These are phyloP conservation scores for Hippocampus zosterae DNA, from an alignment of 2,113 vertebrate genomes.

Conservation along the genomic window DNA sequence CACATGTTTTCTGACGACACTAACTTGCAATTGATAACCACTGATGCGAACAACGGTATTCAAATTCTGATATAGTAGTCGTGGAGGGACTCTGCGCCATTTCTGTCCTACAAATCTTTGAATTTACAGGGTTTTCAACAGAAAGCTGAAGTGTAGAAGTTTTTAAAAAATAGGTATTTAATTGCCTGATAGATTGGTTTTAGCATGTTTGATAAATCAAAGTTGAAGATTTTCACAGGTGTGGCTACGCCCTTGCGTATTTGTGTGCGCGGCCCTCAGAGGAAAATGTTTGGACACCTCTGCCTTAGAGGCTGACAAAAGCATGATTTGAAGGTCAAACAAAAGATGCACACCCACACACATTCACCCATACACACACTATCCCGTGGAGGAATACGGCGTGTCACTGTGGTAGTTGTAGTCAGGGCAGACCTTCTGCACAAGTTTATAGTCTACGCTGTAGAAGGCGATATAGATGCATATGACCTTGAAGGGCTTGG, in stretches of 20 bases:
- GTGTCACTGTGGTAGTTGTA: slow-evolving; percentile 99
- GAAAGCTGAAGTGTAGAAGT: no score
- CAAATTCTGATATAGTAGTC: no score
- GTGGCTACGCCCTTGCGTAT: neutral
- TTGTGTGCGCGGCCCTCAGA: neutral
- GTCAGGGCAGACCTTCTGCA: slow-evolving; percentile 98
- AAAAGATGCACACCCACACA: slow-evolving; percentile 11
- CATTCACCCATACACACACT: slow-evolving; percentile 17
- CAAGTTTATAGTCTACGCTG: slow-evolving; percentile 99
- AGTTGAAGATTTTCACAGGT: no score
- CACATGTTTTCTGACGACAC: no score
- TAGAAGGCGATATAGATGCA: slow-evolving; percentile 99
- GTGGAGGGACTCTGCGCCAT: no score
- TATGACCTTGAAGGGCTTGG: slow-evolving; percentile 98
- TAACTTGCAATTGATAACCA: no score
- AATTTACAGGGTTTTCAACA: neutral
- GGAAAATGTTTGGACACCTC: neutral
- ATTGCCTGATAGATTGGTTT: no score
- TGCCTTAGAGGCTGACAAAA: neutral
- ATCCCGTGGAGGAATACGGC: slow-evolving; percentile 94
- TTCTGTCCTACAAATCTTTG: neutral
- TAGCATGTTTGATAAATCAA: no score
- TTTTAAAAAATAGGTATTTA: no score
- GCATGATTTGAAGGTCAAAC: slow-evolving; percentile 27
- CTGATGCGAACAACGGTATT: no score